Evolutionary conservation across 2,113 vertebrate species (phyloP).

Genomic region (Muscicapa adusta): DNA sequence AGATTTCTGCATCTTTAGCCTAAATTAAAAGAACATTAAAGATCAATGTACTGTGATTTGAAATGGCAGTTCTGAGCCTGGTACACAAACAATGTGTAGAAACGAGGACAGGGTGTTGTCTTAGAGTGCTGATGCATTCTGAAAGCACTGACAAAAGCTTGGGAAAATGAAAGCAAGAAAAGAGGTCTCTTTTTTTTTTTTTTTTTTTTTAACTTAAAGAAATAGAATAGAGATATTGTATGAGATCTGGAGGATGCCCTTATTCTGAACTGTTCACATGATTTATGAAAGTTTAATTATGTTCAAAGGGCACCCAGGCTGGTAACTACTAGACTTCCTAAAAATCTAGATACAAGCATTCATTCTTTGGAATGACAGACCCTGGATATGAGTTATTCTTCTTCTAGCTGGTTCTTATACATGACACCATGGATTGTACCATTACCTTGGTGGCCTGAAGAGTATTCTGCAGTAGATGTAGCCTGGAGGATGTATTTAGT

Average conservation of each 20-base stretch:
- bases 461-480: not conserved
- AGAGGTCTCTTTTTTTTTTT: not conserved
- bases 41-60: constrained; percentile 69
- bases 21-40: constrained; percentile 75
- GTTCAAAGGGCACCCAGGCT: not conserved
- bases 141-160: constrained; percentile 70
- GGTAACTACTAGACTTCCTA: not conserved
- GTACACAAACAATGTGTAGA: constrained; percentile 65
- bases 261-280: constrained; percentile 19
- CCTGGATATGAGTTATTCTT: not conserved
- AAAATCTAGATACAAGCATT: not conserved
- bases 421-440: not conserved
- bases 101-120: constrained; percentile 69
- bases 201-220: not conserved
- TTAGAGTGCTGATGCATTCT: constrained; percentile 68
- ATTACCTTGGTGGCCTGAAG: not conserved
- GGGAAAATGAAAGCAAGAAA: constrained; percentile 32
- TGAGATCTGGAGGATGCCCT: not conserved
- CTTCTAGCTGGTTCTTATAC: not conserved
- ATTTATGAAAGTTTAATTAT: constrained; percentile 9
- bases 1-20: constrained; percentile 68
- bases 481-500: not conserved
- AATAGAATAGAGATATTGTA: not conserved
- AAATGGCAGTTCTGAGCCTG: constrained; percentile 72
- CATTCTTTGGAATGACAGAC: not conserved